These are phyloP conservation scores for Amphibalanus amphitrite DNA, from an alignment of 1,140 invertebrate species.

Conservation along the genomic window DNA sequence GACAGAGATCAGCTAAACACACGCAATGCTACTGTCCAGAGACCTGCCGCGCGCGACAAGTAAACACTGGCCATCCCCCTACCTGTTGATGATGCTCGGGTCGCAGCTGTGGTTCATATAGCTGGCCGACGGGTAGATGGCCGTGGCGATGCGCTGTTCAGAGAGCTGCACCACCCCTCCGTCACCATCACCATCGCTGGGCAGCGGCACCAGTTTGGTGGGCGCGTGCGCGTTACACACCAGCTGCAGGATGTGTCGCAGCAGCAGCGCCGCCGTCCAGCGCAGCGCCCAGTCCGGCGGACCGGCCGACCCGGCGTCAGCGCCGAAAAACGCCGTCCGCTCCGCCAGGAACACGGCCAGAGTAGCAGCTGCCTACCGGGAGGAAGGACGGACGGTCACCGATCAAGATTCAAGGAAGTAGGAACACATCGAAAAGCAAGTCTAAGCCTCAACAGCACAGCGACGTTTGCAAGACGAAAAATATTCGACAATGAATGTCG, in stretches of 20 bases:
- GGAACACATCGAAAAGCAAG: too few species aligned
- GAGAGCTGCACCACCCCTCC: slow-evolving; percentile 21
- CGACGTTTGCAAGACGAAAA: too few species aligned
- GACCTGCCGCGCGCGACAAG: too few species aligned
- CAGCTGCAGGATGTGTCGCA: slow-evolving; percentile 54
- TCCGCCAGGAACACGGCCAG: slow-evolving; percentile 34
- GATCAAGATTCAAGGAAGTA: too few species aligned
- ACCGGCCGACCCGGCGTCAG: slow-evolving; percentile 8
- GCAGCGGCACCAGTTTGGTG: slow-evolving; percentile 27
- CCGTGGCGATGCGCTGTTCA: slow-evolving; percentile 53
- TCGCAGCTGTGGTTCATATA: slow-evolving; percentile 84
- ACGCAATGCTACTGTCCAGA: too few species aligned
- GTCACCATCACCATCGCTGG: slow-evolving; percentile 11
- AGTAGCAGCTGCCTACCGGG: slow-evolving; percentile 38
- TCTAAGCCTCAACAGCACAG: too few species aligned
- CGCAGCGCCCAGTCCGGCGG: slow-evolving; percentile 35
- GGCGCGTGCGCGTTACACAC: slow-evolving; percentile 62
- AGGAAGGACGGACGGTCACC: too few species aligned
- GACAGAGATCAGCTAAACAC: too few species aligned
- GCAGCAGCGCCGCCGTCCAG: slow-evolving; percentile 40
- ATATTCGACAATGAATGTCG: too few species aligned
- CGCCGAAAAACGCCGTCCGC: slow-evolving; percentile 34
- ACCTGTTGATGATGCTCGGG: slow-evolving; percentile 26
- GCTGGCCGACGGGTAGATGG: slow-evolving; percentile 69
- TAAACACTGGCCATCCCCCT: neutral